These are phyloP conservation scores for Sericinus montela DNA, from an alignment of 2,888 invertebrate genomes.

Conservation along the genomic window DNA sequence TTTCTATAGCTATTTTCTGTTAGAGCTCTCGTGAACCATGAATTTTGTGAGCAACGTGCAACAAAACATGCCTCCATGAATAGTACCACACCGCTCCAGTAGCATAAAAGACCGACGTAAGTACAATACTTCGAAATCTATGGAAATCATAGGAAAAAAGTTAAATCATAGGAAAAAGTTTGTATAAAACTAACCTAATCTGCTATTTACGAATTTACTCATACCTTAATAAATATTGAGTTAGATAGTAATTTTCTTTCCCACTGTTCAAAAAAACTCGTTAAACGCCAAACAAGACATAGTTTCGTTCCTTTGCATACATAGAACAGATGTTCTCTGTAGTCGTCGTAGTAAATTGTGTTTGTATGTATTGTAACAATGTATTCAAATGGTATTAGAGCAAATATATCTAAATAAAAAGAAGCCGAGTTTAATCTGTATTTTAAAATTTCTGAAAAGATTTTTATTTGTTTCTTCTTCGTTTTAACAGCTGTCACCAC, in stretches of 20 bases:
- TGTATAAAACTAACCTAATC: too few species aligned
- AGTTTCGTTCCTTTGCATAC: slow-evolving; percentile 75
- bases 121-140: slow-evolving; percentile 67
- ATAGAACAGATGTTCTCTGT: slow-evolving; percentile 63
- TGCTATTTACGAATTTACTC: too few species aligned
- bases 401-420: slow-evolving; percentile 72
- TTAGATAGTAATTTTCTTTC: slow-evolving; percentile 62
- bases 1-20: slow-evolving; percentile 39
- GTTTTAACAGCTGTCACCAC: slow-evolving; percentile 68
- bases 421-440: slow-evolving; percentile 66
- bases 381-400: slow-evolving; percentile 71
- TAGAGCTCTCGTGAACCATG: slow-evolving; percentile 67
- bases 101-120: slow-evolving; percentile 63
- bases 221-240: slow-evolving; percentile 58
- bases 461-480: slow-evolving; percentile 56
- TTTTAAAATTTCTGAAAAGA: slow-evolving; percentile 52
- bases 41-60: slow-evolving; percentile 61
- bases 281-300: slow-evolving; percentile 71
- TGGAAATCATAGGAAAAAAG: too few species aligned
- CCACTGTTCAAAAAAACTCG: slow-evolving; percentile 62
- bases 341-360: slow-evolving; percentile 53
- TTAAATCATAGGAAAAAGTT: too few species aligned
- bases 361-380: slow-evolving; percentile 58
- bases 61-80: slow-evolving; percentile 75
- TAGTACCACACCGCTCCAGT: slow-evolving; percentile 74